Evolutionary conservation across 2,888 invertebrate species (phyloP).

Genomic region (Geotrupes spiniger): DNA sequence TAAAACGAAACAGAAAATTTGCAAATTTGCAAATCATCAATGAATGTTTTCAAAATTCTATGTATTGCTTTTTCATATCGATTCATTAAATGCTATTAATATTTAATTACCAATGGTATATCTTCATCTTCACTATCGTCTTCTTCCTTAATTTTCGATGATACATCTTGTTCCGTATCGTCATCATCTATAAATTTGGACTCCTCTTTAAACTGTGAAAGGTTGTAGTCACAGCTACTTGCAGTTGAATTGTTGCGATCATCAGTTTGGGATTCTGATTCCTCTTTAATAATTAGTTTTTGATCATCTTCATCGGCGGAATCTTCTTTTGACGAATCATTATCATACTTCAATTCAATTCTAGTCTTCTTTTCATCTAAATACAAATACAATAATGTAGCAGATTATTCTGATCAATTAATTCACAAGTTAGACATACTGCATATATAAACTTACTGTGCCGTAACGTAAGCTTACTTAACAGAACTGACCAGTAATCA

Average conservation of each 20-base stretch:
- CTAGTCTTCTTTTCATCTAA: constrained; percentile 10
- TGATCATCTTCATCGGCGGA: constrained; percentile 47
- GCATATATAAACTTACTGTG: background rate
- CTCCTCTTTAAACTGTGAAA: constrained; percentile 64
- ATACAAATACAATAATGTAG: background rate
- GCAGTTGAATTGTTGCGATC: constrained; percentile 52
- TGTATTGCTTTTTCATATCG: no score
- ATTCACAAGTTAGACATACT: no score
- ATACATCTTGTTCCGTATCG: constrained; percentile 33
- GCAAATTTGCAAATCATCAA: no score
- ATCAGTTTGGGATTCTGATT: constrained; percentile 40
- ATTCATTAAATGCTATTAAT: no score
- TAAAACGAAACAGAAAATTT: no score
- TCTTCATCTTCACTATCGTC: constrained; percentile 65
- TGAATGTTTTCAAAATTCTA: no score
- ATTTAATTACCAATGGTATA: constrained; percentile 71
- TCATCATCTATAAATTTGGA: constrained; percentile 43
- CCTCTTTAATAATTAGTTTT: constrained; percentile 50
- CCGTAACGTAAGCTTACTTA: background rate
- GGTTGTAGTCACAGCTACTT: constrained; percentile 70
- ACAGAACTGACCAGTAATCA: no score
- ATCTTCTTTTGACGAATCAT: constrained; percentile 37
- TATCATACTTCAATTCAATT: constrained; percentile 30
- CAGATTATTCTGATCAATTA: no score
- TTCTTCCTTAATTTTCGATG: constrained; percentile 50